phyloP scores from a whole-genome alignment of 2,888 invertebrate species.

The Eilema caniola region DNA sequence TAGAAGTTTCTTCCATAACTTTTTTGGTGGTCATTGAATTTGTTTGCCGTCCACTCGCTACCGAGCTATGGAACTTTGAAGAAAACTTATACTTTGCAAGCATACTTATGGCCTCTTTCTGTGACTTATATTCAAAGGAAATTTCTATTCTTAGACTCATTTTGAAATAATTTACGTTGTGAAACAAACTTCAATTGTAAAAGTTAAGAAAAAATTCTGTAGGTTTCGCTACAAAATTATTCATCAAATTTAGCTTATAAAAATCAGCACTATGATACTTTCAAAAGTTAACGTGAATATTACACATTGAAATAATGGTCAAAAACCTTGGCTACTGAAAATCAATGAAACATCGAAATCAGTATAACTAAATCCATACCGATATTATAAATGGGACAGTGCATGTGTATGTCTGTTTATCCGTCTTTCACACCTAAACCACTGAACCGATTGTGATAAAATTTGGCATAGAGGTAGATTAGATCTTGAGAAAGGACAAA shows the following conservation, averaged over 20 bases:
- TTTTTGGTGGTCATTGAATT: slow-evolving; percentile 79
- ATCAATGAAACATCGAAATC: too few relatives aligned
- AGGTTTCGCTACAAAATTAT: neutral
- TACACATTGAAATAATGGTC: too few relatives aligned
- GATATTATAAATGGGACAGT: too few relatives aligned
- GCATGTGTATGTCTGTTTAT: too few relatives aligned
- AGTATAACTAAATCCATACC: neutral
- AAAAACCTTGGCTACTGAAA: too few relatives aligned
- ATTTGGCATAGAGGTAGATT: too few relatives aligned
- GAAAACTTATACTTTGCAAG: slow-evolving; percentile 69
- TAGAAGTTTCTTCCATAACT: slow-evolving; percentile 68
- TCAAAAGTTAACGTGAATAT: too few relatives aligned
- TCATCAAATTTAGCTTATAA: neutral
- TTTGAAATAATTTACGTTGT: slow-evolving; percentile 45
- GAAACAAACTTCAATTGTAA: slow-evolving; percentile 33
- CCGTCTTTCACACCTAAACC: too few relatives aligned
- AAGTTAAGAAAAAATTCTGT: neutral
- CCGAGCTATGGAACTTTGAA: slow-evolving; percentile 70
- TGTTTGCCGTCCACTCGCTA: slow-evolving; percentile 76
- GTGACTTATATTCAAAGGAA: slow-evolving; percentile 65
- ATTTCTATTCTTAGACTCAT: slow-evolving; percentile 53
- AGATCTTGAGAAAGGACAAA: too few relatives aligned
- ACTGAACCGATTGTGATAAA: too few relatives aligned
- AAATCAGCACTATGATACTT: too few relatives aligned
- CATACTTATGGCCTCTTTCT: slow-evolving; percentile 61